These are phyloP conservation scores for Mus pahari DNA, from an alignment of 2,113 vertebrate genomes.

Conservation along the genomic window DNA sequence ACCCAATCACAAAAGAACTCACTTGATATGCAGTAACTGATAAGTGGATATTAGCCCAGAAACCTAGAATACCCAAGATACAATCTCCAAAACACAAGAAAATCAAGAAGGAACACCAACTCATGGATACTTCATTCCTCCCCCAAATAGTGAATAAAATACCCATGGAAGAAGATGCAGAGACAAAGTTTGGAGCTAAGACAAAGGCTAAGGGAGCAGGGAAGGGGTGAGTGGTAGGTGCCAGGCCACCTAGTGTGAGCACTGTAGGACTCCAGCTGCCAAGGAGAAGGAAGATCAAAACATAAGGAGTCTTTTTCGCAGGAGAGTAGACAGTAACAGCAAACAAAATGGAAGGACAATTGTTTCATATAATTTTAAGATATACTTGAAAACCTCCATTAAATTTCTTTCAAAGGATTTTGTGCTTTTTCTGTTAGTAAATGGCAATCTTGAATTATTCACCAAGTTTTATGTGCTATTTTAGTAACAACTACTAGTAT, in stretches of 20 bases:
- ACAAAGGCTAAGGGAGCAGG: background rate
- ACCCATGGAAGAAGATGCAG: no score
- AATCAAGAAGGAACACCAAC: no score
- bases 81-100: no score
- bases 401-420: constrained; percentile 1
- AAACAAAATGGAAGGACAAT: background rate
- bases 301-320: background rate
- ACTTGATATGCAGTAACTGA: no score
- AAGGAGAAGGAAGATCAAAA: background rate
- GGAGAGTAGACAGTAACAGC: background rate
- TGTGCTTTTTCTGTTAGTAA: background rate
- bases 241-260: background rate
- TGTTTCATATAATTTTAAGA: background rate
- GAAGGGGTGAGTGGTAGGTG: background rate
- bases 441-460: background rate
- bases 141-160: no score
- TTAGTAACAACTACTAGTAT: background rate
- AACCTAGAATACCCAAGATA: no score
- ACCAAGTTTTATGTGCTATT: background rate
- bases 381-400: background rate
- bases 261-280: background rate
- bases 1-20: no score
- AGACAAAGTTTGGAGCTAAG: no score
- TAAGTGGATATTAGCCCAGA: no score
- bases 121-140: no score